These are phyloP conservation scores for Ferdinandea cuprea DNA, from an alignment of 2,888 invertebrate genomes.

Conservation along the genomic window DNA sequence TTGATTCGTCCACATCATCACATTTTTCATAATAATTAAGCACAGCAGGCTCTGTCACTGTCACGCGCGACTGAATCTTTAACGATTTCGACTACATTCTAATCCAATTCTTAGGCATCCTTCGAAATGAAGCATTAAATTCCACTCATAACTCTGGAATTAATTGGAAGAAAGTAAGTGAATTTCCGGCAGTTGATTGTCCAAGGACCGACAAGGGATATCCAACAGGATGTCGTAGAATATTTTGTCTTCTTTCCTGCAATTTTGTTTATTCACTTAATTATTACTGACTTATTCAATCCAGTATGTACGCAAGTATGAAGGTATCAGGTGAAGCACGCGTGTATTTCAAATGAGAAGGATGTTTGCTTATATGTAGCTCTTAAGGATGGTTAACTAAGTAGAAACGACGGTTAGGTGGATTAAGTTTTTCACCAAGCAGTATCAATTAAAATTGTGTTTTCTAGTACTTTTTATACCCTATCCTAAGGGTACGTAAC, in stretches of 20 bases:
- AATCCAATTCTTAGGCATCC: neutral
- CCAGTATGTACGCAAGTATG: neutral
- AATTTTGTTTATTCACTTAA: neutral
- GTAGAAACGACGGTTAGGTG: too few species aligned
- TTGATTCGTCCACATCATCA: constrained; percentile 17
- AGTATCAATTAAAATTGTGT: too few species aligned
- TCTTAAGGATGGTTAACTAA: too few species aligned
- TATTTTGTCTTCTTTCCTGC: neutral
- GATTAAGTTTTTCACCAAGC: too few species aligned
- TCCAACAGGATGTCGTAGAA: neutral
- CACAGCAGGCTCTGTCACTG: neutral
- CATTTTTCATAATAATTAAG: neutral
- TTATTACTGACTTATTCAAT: neutral
- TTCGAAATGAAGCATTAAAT: neutral
- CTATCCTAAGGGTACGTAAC: too few species aligned
- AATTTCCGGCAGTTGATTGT: neutral
- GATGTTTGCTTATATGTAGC: neutral
- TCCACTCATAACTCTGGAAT: neutral
- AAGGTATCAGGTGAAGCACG: neutral
- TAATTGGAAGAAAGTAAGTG: neutral
- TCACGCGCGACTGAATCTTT: constrained; percentile 14
- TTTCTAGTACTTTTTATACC: too few species aligned
- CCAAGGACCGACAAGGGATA: neutral
- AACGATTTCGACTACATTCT: constrained; percentile 10
- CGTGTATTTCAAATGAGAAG: neutral